Conservation (phyloP, 2,888 invertebrate species). For the Andrena trimmerana region DNA sequence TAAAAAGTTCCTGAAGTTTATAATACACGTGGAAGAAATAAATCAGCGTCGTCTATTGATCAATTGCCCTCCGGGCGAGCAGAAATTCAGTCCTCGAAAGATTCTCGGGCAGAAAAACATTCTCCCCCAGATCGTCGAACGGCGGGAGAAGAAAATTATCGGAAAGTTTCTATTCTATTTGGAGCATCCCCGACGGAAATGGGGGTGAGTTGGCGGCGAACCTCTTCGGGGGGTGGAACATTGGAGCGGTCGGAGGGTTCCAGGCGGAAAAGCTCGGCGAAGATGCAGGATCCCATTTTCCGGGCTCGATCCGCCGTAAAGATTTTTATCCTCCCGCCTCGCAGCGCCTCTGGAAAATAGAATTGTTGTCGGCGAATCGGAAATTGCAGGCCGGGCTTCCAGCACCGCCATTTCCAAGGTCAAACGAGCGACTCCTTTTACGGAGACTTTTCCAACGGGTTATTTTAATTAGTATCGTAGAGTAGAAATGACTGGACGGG, state of each 20-base stretch:
- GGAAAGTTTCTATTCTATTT: slow-evolving; percentile 39
- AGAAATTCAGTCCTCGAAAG: not conserved
- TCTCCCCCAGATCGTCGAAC: slow-evolving; percentile 1
- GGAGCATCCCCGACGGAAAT: slow-evolving; percentile 15
- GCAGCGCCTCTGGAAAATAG: slow-evolving; percentile 61
- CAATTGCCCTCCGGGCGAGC: not conserved
- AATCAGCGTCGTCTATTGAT: not conserved
- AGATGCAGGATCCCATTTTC: slow-evolving; percentile 64
- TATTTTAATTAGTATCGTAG: slow-evolving; percentile 47
- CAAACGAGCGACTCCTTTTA: slow-evolving; percentile 42
- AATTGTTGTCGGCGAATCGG: slow-evolving; percentile 69
- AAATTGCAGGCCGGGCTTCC: slow-evolving; percentile 47
- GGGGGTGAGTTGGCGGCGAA: slow-evolving; percentile 3
- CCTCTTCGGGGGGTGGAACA: slow-evolving; percentile 6
- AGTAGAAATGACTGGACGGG: not conserved
- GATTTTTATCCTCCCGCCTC: slow-evolving; percentile 60
- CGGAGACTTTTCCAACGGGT: not conserved
- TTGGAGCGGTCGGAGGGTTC: slow-evolving; percentile 9
- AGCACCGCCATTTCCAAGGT: slow-evolving; percentile 40
- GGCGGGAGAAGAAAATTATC: slow-evolving; percentile 16
- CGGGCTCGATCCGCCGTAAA: slow-evolving; percentile 61
- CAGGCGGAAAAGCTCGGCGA: slow-evolving; percentile 23
- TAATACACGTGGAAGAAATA: not conserved
- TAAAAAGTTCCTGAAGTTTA: not conserved
- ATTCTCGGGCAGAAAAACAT: not conserved